A percentile compares a stretch with the other conserved stretches of the same genome.
Conservation (phyloP, 2,797 vertebrate species). For the Cottoperca gobio region DNA sequence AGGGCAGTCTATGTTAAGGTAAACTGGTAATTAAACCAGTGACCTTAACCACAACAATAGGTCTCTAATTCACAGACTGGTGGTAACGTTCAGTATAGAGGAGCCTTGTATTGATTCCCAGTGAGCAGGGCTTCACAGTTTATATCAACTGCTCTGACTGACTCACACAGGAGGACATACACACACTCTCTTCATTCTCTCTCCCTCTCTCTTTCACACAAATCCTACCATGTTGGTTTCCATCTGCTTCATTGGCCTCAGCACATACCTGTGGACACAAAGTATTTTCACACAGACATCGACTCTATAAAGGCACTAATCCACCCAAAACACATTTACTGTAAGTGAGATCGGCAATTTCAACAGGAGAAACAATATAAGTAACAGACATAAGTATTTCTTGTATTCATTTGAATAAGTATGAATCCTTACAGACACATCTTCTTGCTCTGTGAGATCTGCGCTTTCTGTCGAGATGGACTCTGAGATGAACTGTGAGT, state of each 20-base stretch:
- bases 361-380: background rate
- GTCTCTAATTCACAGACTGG: background rate
- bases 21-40: background rate
- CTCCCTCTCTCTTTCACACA: background rate
- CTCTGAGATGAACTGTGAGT: slow-evolving; percentile 65
- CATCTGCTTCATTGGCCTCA: slow-evolving; percentile 74
- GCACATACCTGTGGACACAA: slow-evolving; percentile 39
- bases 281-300: slow-evolving; percentile 53
- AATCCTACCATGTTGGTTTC: slow-evolving; percentile 72
- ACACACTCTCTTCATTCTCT: background rate
- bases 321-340: background rate
- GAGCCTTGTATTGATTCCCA: background rate
- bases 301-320: background rate
- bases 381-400: background rate
- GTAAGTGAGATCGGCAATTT: background rate
- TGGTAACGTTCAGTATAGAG: background rate
- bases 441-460: slow-evolving; percentile 68
- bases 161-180: background rate
- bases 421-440: slow-evolving; percentile 73
- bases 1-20: background rate
- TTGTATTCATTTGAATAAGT: background rate
- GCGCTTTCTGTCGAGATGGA: slow-evolving; percentile 51
- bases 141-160: background rate
- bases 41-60: background rate
- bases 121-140: background rate